Evolutionary conservation across 2,113 vertebrate species (phyloP), one percentile per base, ranked within the genome.

Genomic region (Daboia siamensis): DNA sequence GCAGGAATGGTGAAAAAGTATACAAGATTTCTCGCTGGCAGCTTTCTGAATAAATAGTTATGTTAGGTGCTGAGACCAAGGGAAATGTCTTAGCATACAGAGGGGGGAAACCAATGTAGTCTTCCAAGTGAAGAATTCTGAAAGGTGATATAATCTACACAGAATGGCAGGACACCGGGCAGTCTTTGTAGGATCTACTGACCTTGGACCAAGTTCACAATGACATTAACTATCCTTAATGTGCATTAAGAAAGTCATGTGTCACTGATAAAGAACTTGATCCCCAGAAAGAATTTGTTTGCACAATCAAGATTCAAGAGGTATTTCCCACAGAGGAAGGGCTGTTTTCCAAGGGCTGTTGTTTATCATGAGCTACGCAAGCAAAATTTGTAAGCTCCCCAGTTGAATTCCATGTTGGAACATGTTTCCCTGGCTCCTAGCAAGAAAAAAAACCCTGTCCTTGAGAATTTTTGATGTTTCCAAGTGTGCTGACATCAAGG

Each of bases 301-400:
- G 46, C 61, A 88, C 91, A 88, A 80, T 74, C 51, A 56, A 92
- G 59, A 92, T 74, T 88, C 91, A 88, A 59, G 52, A 55, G 48
- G 59, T 69, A 54, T 33, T 88, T 87, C 9, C 29, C 80, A n/a
- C 46, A 26, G 20, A 51, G 46, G 51, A 15, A 46, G 54, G 80
- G 44, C 80, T 92, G 23, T 69, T 88, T 92, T 88, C 87, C 54
- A 23, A 92, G 61, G 33, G 39, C 17, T 80, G 86, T 12, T 69
- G 26, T 90, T 90, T 74, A 88, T 69, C 51, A 24, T 80, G 33
- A 92, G 51, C 87, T 44, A 5, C 4, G 21, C n/a, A 88, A 54
- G 39, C 55, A 54, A 15, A 6, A 51, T 15, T 44, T 26, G n/a
- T 80, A 26, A 88, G 39, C 51, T 80, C 48, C 61, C 15, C 17